Conservation (phyloP, 92 coral and sea anemone species). For the Plumapathes pennacea region DNA sequence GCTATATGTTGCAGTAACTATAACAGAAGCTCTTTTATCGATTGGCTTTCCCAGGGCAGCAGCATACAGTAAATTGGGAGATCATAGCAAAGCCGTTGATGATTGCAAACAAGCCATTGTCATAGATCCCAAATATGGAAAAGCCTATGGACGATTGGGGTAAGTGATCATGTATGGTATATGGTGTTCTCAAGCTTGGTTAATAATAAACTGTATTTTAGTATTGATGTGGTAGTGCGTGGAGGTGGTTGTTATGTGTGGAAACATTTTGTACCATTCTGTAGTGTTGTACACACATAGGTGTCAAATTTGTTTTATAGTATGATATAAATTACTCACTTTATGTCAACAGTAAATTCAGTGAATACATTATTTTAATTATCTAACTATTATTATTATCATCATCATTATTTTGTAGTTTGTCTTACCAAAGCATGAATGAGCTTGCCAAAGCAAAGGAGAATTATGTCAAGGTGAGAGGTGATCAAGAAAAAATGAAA, state of each 20-base stretch:
- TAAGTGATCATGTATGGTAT: slow-evolving; percentile 5
- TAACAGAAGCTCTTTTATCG: not conserved
- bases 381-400: not conserved
- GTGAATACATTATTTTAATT: not conserved
- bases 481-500: too few relatives aligned
- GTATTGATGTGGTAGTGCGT: too few relatives aligned
- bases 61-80: slow-evolving; percentile 81
- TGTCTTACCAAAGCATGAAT: slow-evolving; percentile 82
- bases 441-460: slow-evolving; percentile 82
- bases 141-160: slow-evolving; percentile 99
- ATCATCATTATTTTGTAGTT: slow-evolving; percentile 28
- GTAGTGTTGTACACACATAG: too few relatives aligned
- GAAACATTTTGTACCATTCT: not conserved
- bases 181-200: too few relatives aligned
- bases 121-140: slow-evolving; percentile 88
- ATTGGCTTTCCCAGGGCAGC: slow-evolving; percentile 72
- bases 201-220: not conserved
- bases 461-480: slow-evolving; percentile 76
- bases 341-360: not conserved
- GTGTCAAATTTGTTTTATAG: too few relatives aligned
- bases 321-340: too few relatives aligned
- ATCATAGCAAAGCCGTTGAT: slow-evolving; percentile 81
- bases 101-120: slow-evolving; percentile 83
- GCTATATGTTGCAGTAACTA: not conserved
- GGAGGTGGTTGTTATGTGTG: too few relatives aligned